Evolutionary conservation across 2,888 invertebrate species (phyloP).

Genomic region (Chrysodeixis includens): DNA sequence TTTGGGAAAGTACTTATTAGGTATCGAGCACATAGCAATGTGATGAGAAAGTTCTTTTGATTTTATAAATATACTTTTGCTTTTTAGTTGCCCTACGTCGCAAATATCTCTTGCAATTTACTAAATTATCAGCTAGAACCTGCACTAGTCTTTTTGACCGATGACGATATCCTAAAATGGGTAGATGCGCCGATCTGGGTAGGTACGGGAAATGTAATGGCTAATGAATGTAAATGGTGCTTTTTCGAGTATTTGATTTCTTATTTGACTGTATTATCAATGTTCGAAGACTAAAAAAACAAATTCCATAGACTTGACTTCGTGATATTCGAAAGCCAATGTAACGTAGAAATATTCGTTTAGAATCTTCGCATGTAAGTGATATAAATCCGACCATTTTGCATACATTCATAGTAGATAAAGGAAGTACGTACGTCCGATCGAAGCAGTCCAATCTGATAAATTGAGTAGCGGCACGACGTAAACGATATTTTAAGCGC

Average conservation of each 20-base stretch:
- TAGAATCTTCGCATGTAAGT: background rate
- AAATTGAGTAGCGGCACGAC: conserved; percentile 4
- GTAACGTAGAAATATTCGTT: background rate
- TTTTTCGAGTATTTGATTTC: too few relatives aligned
- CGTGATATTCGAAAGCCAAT: background rate
- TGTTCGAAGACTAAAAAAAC: too few relatives aligned
- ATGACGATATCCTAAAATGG: too few relatives aligned
- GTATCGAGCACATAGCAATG: background rate
- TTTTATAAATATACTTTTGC: background rate
- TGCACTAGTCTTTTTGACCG: too few relatives aligned
- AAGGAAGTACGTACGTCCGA: conserved; percentile 4
- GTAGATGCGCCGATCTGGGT: too few relatives aligned
- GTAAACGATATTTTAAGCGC: conserved; percentile 1
- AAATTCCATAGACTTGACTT: too few relatives aligned
- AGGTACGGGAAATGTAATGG: too few relatives aligned
- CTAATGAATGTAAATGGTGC: too few relatives aligned
- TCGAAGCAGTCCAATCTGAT: conserved; percentile 1
- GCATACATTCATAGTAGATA: background rate
- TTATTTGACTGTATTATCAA: too few relatives aligned
- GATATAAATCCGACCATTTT: background rate
- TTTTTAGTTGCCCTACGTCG: background rate
- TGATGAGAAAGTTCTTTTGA: background rate
- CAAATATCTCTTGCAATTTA: background rate
- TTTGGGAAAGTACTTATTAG: background rate
- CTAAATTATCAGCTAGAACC: background rate